Percentiles rank a stretch among this genome's conserved stretches.
phyloP scores from a whole-genome alignment of 2,888 invertebrate species.

The Nebria salina region DNA sequence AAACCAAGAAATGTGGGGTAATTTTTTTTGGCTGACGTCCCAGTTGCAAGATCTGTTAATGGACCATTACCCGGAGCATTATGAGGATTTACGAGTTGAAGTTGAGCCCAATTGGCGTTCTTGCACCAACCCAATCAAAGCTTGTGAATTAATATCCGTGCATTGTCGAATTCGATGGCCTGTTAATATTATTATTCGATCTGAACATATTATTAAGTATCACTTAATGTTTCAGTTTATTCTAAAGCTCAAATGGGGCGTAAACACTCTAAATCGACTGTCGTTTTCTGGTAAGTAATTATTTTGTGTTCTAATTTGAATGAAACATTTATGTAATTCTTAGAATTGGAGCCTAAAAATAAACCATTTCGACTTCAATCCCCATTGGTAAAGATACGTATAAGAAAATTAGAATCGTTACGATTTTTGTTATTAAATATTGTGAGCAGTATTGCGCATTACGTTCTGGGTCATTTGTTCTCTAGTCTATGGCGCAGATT shows the following conservation, averaged over 20 bases:
- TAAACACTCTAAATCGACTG: slow-evolving; percentile 58
- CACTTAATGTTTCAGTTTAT: slow-evolving; percentile 58
- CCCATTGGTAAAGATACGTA: slow-evolving; percentile 25
- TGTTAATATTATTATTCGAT: slow-evolving; percentile 57
- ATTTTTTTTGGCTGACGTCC: slow-evolving; percentile 57
- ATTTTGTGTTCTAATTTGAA: no score
- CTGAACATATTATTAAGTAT: slow-evolving; percentile 56
- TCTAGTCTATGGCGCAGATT: slow-evolving; percentile 54
- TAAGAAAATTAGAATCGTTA: slow-evolving; percentile 53
- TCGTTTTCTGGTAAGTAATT: slow-evolving; percentile 55
- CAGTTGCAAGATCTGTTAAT: slow-evolving; percentile 59
- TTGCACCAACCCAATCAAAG: slow-evolving; percentile 53
- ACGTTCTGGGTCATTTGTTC: slow-evolving; percentile 57
- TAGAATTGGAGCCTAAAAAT: slow-evolving; percentile 54
- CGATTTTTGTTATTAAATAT: slow-evolving; percentile 57
- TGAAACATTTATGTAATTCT: slow-evolving; percentile 31
- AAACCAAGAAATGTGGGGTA: slow-evolving; percentile 53
- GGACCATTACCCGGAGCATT: slow-evolving; percentile 58
- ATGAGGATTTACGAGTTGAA: slow-evolving; percentile 55
- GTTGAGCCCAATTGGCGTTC: slow-evolving; percentile 53
- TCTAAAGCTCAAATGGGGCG: slow-evolving; percentile 60
- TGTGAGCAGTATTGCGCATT: slow-evolving; percentile 58
- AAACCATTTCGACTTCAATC: slow-evolving; percentile 29
- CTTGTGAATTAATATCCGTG: slow-evolving; percentile 54
- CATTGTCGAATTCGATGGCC: slow-evolving; percentile 58